These are phyloP conservation scores for Zosterops japonicus DNA, from an alignment of 2,113 vertebrate species.

Conservation along the genomic window DNA sequence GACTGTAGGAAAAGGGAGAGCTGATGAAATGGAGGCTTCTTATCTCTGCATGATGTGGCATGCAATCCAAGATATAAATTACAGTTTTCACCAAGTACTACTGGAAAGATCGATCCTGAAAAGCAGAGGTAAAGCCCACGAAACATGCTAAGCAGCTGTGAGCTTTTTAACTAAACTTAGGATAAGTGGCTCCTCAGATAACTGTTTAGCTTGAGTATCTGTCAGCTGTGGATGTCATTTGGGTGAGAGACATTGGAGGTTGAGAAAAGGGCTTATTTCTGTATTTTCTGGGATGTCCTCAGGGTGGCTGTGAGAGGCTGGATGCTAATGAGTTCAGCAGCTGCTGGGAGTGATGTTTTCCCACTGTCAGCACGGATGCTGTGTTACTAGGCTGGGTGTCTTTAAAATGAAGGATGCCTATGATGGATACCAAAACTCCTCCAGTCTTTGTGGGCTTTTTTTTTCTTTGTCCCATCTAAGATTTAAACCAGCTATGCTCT, in stretches of 20 bases:
- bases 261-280: slow-evolving; percentile 8
- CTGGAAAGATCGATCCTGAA: neutral
- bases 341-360: slow-evolving; percentile 14
- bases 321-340: slow-evolving; percentile 43
- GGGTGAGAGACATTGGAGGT: neutral
- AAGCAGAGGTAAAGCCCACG: neutral
- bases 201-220: neutral
- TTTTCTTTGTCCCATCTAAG: neutral
- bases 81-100: slow-evolving; percentile 31
- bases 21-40: slow-evolving; percentile 5
- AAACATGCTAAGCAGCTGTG: neutral
- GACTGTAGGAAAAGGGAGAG: neutral
- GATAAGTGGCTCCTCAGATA: neutral
- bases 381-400: neutral
- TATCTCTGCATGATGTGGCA: neutral
- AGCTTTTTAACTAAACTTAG: neutral
- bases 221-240: neutral
- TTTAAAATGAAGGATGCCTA: neutral
- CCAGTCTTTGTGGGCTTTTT: neutral
- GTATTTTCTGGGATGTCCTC: slow-evolving; percentile 9
- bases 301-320: neutral
- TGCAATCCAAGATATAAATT: slow-evolving; percentile 6
- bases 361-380: neutral
- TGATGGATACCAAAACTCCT: neutral
- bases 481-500: neutral